Evolutionary conservation across 1,140 invertebrate genomes (phyloP).

Genomic region (Andricus grossulariae): DNA sequence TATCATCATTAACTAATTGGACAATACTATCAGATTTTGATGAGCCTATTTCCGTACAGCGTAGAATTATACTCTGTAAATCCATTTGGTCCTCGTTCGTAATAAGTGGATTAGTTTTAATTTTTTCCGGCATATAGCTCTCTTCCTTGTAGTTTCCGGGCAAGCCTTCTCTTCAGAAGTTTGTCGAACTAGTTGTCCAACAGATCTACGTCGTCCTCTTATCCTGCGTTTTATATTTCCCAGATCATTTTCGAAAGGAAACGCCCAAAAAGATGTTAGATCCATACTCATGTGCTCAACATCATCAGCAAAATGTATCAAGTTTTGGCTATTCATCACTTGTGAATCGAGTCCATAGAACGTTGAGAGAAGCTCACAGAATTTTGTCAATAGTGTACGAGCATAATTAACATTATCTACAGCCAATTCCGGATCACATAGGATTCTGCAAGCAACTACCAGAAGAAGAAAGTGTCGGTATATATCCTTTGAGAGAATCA

Average conservation of each 20-base stretch:
- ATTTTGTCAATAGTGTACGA: slow-evolving; percentile 36
- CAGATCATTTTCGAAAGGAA: slow-evolving; percentile 33
- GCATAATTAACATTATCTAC: slow-evolving; percentile 12
- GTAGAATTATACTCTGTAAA: not conserved
- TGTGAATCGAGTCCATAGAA: too few species aligned
- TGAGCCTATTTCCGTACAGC: not conserved
- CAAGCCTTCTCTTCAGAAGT: not conserved
- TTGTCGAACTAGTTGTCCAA: slow-evolving; percentile 9
- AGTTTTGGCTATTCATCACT: too few species aligned
- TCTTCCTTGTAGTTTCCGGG: not conserved
- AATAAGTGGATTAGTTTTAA: not conserved
- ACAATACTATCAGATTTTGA: not conserved
- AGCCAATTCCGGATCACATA: slow-evolving; percentile 5
- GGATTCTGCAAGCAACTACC: slow-evolving; percentile 15
- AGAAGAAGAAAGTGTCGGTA: not conserved
- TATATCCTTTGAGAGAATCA: slow-evolving; percentile 28
- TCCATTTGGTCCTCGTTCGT: not conserved
- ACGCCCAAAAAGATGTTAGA: slow-evolving; percentile 27
- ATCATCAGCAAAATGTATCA: too few species aligned
- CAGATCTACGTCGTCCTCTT: not conserved
- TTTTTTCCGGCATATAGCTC: too few species aligned
- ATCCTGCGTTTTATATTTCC: slow-evolving; percentile 24
- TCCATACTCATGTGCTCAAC: too few species aligned
- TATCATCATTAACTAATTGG: not conserved
- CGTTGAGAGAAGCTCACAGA: slow-evolving; percentile 35